These are phyloP conservation scores for Tuta absoluta DNA, from an alignment of 2,888 invertebrate species.

Conservation along the genomic window DNA sequence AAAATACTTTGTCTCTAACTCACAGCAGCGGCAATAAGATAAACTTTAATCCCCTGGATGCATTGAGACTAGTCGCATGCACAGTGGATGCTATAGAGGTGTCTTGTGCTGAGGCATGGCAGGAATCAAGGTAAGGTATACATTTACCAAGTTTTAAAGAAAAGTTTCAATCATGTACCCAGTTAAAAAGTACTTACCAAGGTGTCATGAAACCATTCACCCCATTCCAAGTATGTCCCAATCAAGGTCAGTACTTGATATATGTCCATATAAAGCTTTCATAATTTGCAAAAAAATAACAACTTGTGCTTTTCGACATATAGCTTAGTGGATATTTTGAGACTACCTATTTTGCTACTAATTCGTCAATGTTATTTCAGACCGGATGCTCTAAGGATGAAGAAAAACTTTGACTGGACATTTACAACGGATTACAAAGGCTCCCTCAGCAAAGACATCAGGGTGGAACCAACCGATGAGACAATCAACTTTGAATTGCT, in stretches of 20 bases:
- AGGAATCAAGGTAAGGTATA: slow-evolving; percentile 93
- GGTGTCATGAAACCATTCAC: too few species aligned
- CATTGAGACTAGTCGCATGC: slow-evolving; percentile 89
- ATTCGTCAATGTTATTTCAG: slow-evolving; percentile 67
- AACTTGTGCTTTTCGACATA: too few species aligned
- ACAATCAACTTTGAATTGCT: slow-evolving; percentile 93
- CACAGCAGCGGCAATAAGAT: slow-evolving; percentile 86
- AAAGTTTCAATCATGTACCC: too few species aligned
- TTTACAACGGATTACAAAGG: slow-evolving; percentile 96
- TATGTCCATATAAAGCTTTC: too few species aligned
- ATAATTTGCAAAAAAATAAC: too few species aligned
- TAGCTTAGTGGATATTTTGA: too few species aligned
- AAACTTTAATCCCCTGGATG: slow-evolving; percentile 95
- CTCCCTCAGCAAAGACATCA: slow-evolving; percentile 83
- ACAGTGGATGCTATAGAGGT: slow-evolving; percentile 90
- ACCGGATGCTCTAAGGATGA: slow-evolving; percentile 87
- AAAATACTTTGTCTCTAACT: slow-evolving; percentile 88
- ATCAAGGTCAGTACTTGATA: too few species aligned
- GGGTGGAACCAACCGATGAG: slow-evolving; percentile 84
- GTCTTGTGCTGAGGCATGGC: slow-evolving; percentile 95
- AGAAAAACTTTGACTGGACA: slow-evolving; percentile 98
- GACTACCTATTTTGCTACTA: too few species aligned
- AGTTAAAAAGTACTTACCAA: too few species aligned
- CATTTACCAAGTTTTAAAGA: too few species aligned
- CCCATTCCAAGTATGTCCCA: too few species aligned